Percentiles rank a stretch among this genome's conserved stretches.
phyloP scores from a whole-genome alignment of 2,888 invertebrate species.

The Ctena decussata region DNA sequence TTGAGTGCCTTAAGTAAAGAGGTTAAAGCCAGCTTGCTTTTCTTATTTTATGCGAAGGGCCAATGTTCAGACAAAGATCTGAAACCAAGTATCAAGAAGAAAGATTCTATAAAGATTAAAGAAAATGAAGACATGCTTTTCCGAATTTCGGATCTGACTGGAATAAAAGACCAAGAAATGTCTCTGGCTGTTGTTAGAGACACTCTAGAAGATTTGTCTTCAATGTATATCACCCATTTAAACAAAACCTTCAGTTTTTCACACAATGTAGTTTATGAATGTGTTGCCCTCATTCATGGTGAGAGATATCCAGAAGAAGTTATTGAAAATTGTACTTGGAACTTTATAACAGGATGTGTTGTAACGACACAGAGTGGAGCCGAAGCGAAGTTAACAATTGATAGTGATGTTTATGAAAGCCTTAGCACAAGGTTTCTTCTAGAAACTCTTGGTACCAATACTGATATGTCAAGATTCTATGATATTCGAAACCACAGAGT shows the following conservation, averaged over 20 bases:
- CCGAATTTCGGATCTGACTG: neutral
- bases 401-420: neutral
- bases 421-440: neutral
- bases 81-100: neutral
- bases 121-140: neutral
- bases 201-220: neutral
- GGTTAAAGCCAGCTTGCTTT: neutral
- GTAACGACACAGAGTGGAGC: neutral
- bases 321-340: constrained; percentile 15
- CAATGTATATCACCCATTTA: neutral
- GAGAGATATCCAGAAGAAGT: constrained; percentile 14
- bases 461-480: neutral
- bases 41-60: constrained; percentile 15
- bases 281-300: neutral
- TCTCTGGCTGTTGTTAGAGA: neutral
- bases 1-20: neutral
- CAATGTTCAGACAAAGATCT: constrained; percentile 11
- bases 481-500: neutral
- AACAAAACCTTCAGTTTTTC: constrained; percentile 8
- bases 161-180: neutral
- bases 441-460: neutral
- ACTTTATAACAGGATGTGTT: constrained; percentile 8
- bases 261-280: constrained; percentile 14
- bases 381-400: neutral
- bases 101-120: too few species aligned